Base-by-base conservation (phyloP, 2,113 vertebrate genomes). In the Cranoglanis bouderius region DNA sequence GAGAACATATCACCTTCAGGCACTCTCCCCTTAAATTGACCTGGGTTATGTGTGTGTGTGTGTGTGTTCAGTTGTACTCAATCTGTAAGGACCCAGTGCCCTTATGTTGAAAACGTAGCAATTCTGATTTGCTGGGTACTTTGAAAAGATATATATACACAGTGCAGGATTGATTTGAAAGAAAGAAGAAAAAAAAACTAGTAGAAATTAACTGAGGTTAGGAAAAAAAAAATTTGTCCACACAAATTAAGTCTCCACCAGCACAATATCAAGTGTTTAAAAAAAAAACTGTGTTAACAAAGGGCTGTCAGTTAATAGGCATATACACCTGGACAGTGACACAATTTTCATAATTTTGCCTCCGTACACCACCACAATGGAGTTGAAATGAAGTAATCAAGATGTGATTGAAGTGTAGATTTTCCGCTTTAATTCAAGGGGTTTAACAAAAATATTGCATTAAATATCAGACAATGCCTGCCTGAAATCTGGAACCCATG, bases 1-100 rank as follows among this genome's bases (percentile, higher is more conserved):
- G 84, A 85, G 78, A 88, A 85, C 77, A 88, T 49, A 88, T 88
- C 87, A 88, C 84, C 77, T 85, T 82, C 80, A 86, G 65, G 24
- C 85, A 24, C 46, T 67, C 82, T 70, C 13, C 29, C 74, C 72
- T 78, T 43, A 55, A 78, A 81, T 70, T 59, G 78, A 85, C 46
- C 32, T 29, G n/a, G 3, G 38, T 32, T 0, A 6, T 43, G 49
- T 80, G 57, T 67, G 53, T 40, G 32, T 24, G 12, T 53, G 70
- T 85, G 63, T 51, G 65, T 74, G 43, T 19, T 84, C 18, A 24
- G 65, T 59, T 75, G 53, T 77, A 83, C 53, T 26, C 81, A 61
- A 61, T 82, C 35, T 57, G 26, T 78, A 49, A 81, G 29, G 14
- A 55, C 18, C n/a, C 18, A 55, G n/a, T 55, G n/a, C 14, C 40